Base-by-base conservation (phyloP, 2,888 invertebrate species). In the Diadegma fenestrale region DNA sequence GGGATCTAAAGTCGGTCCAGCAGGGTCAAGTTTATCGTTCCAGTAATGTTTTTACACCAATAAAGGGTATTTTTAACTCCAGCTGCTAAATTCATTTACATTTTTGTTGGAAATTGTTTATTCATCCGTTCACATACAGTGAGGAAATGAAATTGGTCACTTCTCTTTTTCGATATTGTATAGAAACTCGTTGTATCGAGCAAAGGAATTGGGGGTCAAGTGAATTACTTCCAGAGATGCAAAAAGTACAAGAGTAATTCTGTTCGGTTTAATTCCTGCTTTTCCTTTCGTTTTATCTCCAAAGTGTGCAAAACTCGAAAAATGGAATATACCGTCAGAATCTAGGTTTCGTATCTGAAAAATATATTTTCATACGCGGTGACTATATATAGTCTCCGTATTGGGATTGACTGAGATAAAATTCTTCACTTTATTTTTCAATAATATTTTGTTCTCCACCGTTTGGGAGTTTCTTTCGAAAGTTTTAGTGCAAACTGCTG, bases 171-270 rank as follows among this genome's bases (percentile, higher is more conserved):
- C 14, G 14, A 2, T 17, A 22, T 58, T 58, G 22, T 54, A 30
- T 54, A 30, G 14, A 58, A 58, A 73, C 22, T 58, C 41, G 41
- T 73, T 58, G 8, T 14, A 1, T 14, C 1, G 72, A 41, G 58
- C 17, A 73, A 19, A 48, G 37, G 61, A 68, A 2, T 54, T n/a
- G 37, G 30, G 48, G 84, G 69, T 76, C 78, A 82, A 88, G 85
- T 80, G 87, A 88, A 89, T 89, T 88, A 85, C 82, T 78, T 71
- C 84, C 82, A 84, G 83, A 87, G 91, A 91, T 91, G 88, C 88
- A 89, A 89, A 91, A 91, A 89, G 91, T 91, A 88, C 89, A 84
- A 91, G 90, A 91, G 91, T 91, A 91, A 91, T 90, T 91, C 86
- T 87, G n/a, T 72, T 79, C 82, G 91, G 83, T 87, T 86, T n/a